These are phyloP conservation scores for Mystacides longicornis DNA, from an alignment of 2,888 invertebrate species.

Conservation along the genomic window DNA sequence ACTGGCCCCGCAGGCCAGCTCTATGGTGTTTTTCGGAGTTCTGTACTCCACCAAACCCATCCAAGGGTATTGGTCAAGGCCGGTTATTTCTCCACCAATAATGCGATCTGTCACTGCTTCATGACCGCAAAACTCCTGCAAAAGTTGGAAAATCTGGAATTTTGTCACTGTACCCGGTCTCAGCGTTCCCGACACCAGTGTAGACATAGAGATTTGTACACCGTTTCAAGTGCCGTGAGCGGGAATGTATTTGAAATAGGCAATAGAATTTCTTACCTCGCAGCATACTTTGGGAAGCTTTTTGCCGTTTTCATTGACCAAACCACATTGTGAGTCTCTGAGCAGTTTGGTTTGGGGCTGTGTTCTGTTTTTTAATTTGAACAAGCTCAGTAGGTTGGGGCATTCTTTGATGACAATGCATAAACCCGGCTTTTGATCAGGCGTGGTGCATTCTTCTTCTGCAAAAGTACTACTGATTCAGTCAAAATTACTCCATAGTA, in stretches of 20 bases:
- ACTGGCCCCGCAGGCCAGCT: constrained; percentile 43
- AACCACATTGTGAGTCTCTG: constrained; percentile 34
- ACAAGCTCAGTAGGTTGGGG: constrained; percentile 31
- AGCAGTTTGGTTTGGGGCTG: constrained; percentile 39
- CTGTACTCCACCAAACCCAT: constrained; percentile 43
- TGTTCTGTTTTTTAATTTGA: constrained; percentile 35
- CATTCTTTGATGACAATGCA: constrained; percentile 41
- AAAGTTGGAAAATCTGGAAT: too few species aligned
- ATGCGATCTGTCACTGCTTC: constrained; percentile 26
- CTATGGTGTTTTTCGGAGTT: constrained; percentile 27
- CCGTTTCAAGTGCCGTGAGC: too few species aligned
- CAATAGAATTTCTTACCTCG: background rate
- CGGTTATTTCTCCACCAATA: constrained; percentile 36
- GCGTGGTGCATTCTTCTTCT: constrained; percentile 34
- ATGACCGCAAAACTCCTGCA: constrained; percentile 11
- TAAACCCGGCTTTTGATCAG: constrained; percentile 33
- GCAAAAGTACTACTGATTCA: too few species aligned
- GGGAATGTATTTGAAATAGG: too few species aligned
- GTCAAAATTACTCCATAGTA: too few species aligned
- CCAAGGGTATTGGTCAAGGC: constrained; percentile 50
- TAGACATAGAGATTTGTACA: too few species aligned
- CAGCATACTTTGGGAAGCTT: background rate
- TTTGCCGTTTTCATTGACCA: background rate
- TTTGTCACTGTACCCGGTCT: too few species aligned
- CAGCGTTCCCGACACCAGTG: too few species aligned